A percentile compares a stretch with the other conserved stretches of the same genome.
These are phyloP conservation scores for Chunga burmeisteri DNA, from an alignment of 2,113 vertebrate species.

Conservation along the genomic window DNA sequence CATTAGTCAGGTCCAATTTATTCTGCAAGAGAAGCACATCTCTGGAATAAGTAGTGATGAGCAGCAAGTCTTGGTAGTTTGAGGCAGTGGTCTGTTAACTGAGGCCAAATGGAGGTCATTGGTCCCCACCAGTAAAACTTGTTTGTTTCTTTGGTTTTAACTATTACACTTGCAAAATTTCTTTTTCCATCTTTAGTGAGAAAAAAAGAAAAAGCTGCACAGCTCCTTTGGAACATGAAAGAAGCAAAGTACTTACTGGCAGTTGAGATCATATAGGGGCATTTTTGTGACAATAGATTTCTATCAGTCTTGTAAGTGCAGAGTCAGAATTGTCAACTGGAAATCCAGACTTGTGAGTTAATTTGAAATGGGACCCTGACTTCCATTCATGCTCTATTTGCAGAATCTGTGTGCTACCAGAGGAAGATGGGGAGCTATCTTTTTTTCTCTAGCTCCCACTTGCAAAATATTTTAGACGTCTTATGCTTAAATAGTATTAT, in stretches of 20 bases:
- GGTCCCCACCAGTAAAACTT: background rate
- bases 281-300: background rate
- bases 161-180: background rate
- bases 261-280: background rate
- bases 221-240: background rate
- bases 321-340: background rate
- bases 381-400: background rate
- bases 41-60: background rate
- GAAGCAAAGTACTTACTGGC: background rate
- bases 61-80: background rate
- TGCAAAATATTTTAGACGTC: background rate
- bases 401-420: background rate
- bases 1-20: background rate
- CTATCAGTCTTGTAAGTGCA: background rate
- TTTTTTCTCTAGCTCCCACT: background rate
- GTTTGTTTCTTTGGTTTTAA: background rate
- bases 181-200: background rate
- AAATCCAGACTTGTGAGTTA: background rate
- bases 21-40: background rate
- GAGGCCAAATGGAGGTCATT: background rate
- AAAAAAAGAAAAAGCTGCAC: too few relatives aligned
- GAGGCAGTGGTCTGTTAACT: background rate
- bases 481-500: background rate
- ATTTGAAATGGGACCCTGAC: background rate
- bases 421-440: background rate